Conservation (phyloP, 2,113 vertebrate genomes). For the Hydrochoerus hydrochaeris region DNA sequence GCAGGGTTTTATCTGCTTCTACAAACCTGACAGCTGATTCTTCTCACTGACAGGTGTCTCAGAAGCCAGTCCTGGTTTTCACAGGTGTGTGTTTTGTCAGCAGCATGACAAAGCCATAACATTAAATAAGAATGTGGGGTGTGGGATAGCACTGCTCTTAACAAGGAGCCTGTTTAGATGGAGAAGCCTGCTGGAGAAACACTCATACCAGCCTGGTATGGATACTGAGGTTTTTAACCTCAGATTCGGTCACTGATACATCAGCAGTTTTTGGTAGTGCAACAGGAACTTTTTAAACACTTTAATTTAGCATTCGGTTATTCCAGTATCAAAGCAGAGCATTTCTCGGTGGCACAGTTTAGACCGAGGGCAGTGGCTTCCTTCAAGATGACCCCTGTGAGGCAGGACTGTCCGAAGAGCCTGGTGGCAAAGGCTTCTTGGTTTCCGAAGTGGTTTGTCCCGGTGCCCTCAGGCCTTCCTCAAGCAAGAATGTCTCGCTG, state of each 20-base stretch:
- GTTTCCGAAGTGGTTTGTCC: background rate
- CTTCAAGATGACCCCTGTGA: background rate
- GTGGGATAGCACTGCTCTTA: background rate
- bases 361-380: background rate
- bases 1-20: background rate
- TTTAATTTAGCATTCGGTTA: background rate
- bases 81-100: background rate
- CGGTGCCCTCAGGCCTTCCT: background rate
- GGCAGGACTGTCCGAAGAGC: background rate
- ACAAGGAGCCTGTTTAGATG: background rate
- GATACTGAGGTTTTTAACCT: background rate
- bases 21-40: background rate
- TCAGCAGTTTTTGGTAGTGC: background rate
- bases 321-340: background rate
- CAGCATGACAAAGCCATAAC: conserved; percentile 49
- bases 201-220: background rate
- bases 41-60: background rate
- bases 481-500: conserved; percentile 20
- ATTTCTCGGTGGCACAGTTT: background rate
- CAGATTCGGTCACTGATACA: background rate
- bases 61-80: background rate
- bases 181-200: background rate
- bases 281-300: background rate
- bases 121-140: background rate
- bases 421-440: background rate